Evolutionary conservation across 2,113 vertebrate genomes (phyloP).

Genomic region (Plecturocebus donacophilus): DNA sequence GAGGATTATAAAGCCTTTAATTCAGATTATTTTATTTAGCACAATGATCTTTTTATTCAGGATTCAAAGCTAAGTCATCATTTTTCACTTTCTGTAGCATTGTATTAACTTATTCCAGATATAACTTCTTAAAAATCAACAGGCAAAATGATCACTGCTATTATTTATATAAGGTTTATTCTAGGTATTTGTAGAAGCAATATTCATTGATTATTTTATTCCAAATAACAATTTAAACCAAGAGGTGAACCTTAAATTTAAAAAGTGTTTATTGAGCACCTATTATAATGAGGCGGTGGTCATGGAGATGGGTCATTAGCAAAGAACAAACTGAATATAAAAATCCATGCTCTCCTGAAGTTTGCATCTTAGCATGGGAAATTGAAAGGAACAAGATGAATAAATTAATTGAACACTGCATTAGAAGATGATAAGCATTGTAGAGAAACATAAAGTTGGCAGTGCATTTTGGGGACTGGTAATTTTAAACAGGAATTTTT

Average conservation of each 20-base stretch:
- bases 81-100: not conserved
- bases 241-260: not conserved
- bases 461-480: not conserved
- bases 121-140: not conserved
- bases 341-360: not conserved
- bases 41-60: not conserved
- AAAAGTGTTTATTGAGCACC: not conserved
- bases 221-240: not conserved
- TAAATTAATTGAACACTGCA: not conserved
- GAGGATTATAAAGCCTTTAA: not conserved
- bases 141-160: not conserved
- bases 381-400: not conserved
- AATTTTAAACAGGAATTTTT: not conserved
- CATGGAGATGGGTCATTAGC: not conserved
- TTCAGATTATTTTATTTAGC: not conserved
- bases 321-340: not conserved
- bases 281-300: not conserved
- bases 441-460: not conserved
- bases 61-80: not conserved
- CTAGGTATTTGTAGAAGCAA: not conserved
- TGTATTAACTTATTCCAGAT: not conserved
- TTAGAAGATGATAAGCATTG: not conserved
- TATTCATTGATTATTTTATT: not conserved
- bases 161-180: not conserved
- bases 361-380: not conserved